phyloP scores from a whole-genome alignment of 2,888 invertebrate genomes.

The Parascotia fuliginaria region DNA sequence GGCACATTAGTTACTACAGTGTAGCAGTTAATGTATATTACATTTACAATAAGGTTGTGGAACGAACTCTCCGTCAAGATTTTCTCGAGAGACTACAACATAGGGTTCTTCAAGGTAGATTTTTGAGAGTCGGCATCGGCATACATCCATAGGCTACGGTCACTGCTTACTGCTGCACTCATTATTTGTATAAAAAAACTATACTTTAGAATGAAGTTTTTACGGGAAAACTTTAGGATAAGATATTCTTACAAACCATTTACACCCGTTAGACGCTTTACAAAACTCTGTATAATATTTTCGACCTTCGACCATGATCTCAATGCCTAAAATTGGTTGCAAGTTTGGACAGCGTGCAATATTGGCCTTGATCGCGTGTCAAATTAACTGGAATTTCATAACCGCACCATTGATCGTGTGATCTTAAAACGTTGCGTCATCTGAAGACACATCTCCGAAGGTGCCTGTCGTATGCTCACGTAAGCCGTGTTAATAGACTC shows the following conservation, averaged over 20 bases:
- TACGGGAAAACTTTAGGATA: slow-evolving; percentile 7
- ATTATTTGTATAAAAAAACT: too few species aligned
- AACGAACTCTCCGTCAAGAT: too few species aligned
- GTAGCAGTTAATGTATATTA: too few species aligned
- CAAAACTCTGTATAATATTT: slow-evolving; percentile 10
- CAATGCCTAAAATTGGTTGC: slow-evolving; percentile 19
- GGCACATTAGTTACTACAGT: too few species aligned
- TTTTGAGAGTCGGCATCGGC: too few species aligned
- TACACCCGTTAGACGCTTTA: slow-evolving; percentile 7
- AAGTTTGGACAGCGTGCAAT: slow-evolving; percentile 16
- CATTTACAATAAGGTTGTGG: too few species aligned
- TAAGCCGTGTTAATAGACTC: slow-evolving; percentile 30
- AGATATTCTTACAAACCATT: slow-evolving; percentile 4
- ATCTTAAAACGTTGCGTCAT: slow-evolving; percentile 35
- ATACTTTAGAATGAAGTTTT: too few species aligned
- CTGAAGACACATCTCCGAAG: slow-evolving; percentile 28
- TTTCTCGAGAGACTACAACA: too few species aligned
- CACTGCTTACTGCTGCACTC: too few species aligned
- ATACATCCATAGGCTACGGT: too few species aligned
- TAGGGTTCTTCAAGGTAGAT: too few species aligned
- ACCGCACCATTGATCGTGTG: slow-evolving; percentile 30
- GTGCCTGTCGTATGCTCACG: slow-evolving; percentile 10
- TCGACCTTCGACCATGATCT: slow-evolving; percentile 18
- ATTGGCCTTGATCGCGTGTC: slow-evolving; percentile 14
- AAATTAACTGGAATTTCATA: slow-evolving; percentile 35